Base-by-base conservation (phyloP, 2,888 invertebrate species). In the Sinopyrophorus schimmeli region DNA sequence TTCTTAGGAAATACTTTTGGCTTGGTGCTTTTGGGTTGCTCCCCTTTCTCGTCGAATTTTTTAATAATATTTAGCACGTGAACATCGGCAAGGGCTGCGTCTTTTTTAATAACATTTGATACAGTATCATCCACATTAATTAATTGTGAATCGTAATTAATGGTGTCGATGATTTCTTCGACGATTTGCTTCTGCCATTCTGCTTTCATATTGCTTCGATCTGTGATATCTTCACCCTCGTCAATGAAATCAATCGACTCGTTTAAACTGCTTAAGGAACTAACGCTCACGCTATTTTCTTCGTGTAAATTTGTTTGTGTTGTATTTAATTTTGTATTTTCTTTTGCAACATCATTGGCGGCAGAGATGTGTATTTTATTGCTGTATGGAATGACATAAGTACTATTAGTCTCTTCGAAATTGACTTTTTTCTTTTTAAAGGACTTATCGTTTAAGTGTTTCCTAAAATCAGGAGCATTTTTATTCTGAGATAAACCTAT, bases 221-320 rank as follows among this genome's bases (percentile, higher is more conserved):
- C 74, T 2, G 72, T 71, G 35, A 72, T 58, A 55, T 72, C 72
- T 35, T 67, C 62, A 15, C 69, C 70, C 58, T 71, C 70, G 48
- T 74, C 74, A 12, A 74, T 74, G 55, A 69, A 74, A 40, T 66
- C 65, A 24, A 74, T 69, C 40, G 59, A 66, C 46, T 72, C 72
- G 42, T 73, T 70, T 41, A 71, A 59, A 58, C 72, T 71, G 7
- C 66, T 68, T 49, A 74, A 61, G 54, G 73, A 73, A 24, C 65
- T 70, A 7, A 71, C 64, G 53, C 74, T 74, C 5, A 74, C 58
- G 55, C 73, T 74, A 58, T 69, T 69, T 31, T 68, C 70, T 28
- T 68, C 68, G 43, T 62, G 64, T 50, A 71, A 62, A 58, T 69
- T 68, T 10, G 57, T 37, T 18, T 41, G 51, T 12, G 47, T 7